phyloP scores from a whole-genome alignment of 1,140 invertebrate genomes.

The Camponotus vicinus region DNA sequence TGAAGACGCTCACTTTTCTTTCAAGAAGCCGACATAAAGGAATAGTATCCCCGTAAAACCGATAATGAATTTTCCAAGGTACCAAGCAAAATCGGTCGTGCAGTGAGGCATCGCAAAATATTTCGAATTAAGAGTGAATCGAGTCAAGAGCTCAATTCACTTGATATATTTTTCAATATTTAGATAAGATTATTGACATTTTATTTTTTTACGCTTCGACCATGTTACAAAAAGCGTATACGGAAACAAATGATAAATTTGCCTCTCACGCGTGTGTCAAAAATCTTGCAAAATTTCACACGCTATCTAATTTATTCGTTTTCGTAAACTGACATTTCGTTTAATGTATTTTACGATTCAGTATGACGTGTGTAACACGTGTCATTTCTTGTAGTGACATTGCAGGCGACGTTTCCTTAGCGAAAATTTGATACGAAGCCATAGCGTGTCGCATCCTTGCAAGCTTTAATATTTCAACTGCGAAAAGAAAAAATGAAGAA shows the following conservation, averaged over 20 bases:
- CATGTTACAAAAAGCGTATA: background rate
- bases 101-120: constrained; percentile 75
- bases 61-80: constrained; percentile 78
- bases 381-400: background rate
- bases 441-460: background rate
- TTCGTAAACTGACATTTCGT: too few species aligned
- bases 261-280: background rate
- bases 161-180: background rate
- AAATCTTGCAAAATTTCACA: background rate
- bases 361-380: background rate
- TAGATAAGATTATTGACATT: background rate
- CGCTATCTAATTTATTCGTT: constrained; percentile 8
- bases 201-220: background rate
- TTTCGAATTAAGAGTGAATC: background rate
- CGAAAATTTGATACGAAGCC: background rate
- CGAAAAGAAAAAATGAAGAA: background rate
- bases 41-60: constrained; percentile 77
- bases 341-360: too few species aligned
- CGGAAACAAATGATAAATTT: constrained; percentile 36
- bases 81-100: constrained; percentile 76
- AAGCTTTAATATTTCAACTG: background rate
- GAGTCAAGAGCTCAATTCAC: background rate
- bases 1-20: constrained; percentile 70
- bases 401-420: too few species aligned
- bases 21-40: constrained; percentile 75